phyloP scores from a whole-genome alignment of 1,140 invertebrate genomes.

The Phymastichus coffea region DNA sequence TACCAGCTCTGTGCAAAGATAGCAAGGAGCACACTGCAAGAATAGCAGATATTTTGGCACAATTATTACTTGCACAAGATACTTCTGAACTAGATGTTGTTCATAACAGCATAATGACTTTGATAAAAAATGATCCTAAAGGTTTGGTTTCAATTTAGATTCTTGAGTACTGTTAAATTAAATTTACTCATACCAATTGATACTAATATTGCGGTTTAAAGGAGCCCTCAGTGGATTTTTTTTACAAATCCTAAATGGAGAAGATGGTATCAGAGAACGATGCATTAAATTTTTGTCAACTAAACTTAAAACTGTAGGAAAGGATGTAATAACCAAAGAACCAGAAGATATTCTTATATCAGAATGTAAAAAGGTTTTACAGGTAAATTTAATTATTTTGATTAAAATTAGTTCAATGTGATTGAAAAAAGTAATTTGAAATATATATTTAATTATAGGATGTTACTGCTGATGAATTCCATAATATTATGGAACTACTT shows the following conservation, averaged over 20 bases:
- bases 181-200: not conserved
- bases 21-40: slow-evolving; percentile 79
- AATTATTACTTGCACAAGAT: slow-evolving; percentile 86
- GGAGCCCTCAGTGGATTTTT: slow-evolving; percentile 83
- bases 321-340: slow-evolving; percentile 80
- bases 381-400: slow-evolving; percentile 54
- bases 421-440: too few relatives aligned
- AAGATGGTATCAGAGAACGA: slow-evolving; percentile 78
- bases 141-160: slow-evolving; percentile 41
- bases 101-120: slow-evolving; percentile 67
- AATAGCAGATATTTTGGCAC: slow-evolving; percentile 89
- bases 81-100: slow-evolving; percentile 76
- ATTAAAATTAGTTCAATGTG: slow-evolving; percentile 12
- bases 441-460: slow-evolving; percentile 60
- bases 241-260: slow-evolving; percentile 78
- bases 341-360: slow-evolving; percentile 82
- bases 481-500: slow-evolving; percentile 83
- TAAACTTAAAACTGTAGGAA: slow-evolving; percentile 79
- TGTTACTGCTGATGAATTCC: slow-evolving; percentile 90
- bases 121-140: slow-evolving; percentile 67
- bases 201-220: slow-evolving; percentile 35
- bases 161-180: not conserved
- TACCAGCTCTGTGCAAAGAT: slow-evolving; percentile 85
- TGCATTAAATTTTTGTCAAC: slow-evolving; percentile 85
- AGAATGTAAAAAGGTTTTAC: slow-evolving; percentile 85